Evolutionary conservation across 2,113 vertebrate species (phyloP).

Genomic region (Pelvicachromis taeniatus): DNA sequence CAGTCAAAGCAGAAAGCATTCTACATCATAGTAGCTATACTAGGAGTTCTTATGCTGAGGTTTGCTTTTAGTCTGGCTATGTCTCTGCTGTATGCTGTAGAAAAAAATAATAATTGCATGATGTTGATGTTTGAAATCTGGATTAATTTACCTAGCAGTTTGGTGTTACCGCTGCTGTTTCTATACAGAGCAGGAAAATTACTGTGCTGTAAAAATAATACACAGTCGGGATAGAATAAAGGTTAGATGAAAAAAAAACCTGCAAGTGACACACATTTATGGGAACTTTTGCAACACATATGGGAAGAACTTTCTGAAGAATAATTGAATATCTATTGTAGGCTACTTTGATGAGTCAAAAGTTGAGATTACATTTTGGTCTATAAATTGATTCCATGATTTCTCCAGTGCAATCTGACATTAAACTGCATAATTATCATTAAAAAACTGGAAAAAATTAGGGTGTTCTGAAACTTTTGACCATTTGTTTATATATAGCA

Average conservation of each 20-base stretch:
- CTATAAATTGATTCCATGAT: no score
- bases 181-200: not conserved
- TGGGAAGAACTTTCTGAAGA: no score
- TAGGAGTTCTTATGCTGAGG: not conserved
- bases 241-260: not conserved
- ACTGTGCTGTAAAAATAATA: not conserved
- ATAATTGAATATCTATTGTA: no score
- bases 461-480: no score
- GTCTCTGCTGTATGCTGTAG: not conserved
- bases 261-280: no score
- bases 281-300: no score
- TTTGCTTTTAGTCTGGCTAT: not conserved
- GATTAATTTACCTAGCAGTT: not conserved
- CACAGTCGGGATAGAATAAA: not conserved
- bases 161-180: not conserved
- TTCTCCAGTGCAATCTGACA: no score
- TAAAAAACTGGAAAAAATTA: no score
- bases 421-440: no score
- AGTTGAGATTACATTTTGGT: no score
- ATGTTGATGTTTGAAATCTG: rapidly evolving
- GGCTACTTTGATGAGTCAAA: no score
- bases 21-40: not conserved
- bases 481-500: no score
- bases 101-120: not conserved
- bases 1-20: not conserved